Evolutionary conservation across 2,797 vertebrate species (phyloP).

Genomic region (Peromyscus melanophrys): DNA sequence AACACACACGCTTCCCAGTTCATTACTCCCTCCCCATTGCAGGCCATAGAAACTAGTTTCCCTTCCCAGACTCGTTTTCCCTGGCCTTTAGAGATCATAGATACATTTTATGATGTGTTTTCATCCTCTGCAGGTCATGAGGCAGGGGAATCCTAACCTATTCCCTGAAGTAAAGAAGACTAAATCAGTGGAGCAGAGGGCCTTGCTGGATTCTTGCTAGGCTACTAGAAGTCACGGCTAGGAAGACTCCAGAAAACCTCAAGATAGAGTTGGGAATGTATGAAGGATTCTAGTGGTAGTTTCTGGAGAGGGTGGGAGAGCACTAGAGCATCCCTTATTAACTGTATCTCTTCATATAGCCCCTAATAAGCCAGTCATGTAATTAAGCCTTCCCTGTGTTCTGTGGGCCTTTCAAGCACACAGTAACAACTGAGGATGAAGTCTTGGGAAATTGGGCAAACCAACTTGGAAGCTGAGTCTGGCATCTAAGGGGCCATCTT

Average conservation of each 20-base stretch:
- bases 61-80: not conserved
- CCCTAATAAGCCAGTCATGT: not conserved
- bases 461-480: not conserved
- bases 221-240: not conserved
- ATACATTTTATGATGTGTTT: not conserved
- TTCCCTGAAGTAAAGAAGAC: not conserved
- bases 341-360: not conserved
- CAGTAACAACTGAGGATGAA: not conserved
- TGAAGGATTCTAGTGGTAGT: not conserved
- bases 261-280: not conserved
- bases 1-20: not conserved
- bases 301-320: not conserved
- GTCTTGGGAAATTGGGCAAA: not conserved
- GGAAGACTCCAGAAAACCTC: not conserved
- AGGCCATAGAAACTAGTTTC: not conserved
- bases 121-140: not conserved
- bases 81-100: not conserved
- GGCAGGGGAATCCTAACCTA: not conserved
- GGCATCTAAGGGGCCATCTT: not conserved
- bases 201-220: not conserved
- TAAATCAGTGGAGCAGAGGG: not conserved
- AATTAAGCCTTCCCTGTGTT: not conserved
- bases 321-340: not conserved
- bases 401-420: not conserved
- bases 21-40: not conserved